Conservation (phyloP, 2,797 vertebrate species). For the Scarus forsteni region DNA sequence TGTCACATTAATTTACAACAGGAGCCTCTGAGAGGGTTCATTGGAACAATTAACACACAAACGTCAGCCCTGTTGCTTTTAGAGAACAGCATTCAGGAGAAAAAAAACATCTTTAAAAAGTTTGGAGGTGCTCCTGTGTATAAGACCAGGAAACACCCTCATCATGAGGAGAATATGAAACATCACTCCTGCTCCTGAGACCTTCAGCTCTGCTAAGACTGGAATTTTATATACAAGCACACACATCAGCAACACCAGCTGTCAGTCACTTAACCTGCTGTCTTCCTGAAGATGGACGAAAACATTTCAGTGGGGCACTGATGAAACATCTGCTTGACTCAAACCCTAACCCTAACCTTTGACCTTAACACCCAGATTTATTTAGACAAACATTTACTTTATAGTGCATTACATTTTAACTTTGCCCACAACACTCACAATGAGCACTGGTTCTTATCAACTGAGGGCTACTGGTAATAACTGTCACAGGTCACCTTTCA, state of each 20-base stretch:
- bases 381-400: not conserved
- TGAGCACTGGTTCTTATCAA: too few species aligned
- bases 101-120: not conserved
- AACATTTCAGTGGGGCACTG: slow-evolving; percentile 17
- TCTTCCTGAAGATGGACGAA: slow-evolving; percentile 5
- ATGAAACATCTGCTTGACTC: slow-evolving; percentile 23
- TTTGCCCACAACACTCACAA: too few species aligned
- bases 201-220: slow-evolving; percentile 10
- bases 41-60: slow-evolving; percentile 6
- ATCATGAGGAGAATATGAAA: slow-evolving; percentile 23
- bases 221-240: slow-evolving; percentile 11
- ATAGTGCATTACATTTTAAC: too few species aligned
- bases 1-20: slow-evolving; percentile 23
- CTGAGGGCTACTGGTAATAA: too few species aligned
- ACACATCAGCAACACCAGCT: not conserved
- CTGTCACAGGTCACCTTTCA: too few species aligned
- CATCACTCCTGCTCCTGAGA: slow-evolving; percentile 5
- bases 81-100: slow-evolving; percentile 12
- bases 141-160: slow-evolving; percentile 16
- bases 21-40: slow-evolving; percentile 12
- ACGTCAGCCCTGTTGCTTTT: not conserved
- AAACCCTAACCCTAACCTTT: too few species aligned
- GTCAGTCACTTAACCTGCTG: slow-evolving; percentile 35
- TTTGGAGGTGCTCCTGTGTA: slow-evolving; percentile 3
- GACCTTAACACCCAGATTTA: not conserved